Base-by-base conservation (phyloP, 92 coral and sea anemone genomes). In the Muricea muricata region DNA sequence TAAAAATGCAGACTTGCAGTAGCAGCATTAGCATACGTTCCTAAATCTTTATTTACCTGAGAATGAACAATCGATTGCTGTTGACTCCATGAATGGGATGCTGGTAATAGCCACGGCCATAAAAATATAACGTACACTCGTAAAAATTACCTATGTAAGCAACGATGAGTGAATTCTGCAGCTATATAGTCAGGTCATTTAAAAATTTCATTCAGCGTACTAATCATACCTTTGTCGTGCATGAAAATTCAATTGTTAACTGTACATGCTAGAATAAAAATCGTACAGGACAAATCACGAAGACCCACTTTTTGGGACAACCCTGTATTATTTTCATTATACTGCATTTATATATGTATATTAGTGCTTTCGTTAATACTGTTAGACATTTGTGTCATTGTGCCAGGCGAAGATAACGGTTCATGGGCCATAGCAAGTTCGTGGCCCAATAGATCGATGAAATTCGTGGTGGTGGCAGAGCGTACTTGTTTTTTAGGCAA, bases 31-130 rank as follows among this genome's bases (percentile, higher is more conserved):
- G 28, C 72, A 34, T 28, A n/a, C 72, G 34, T 34, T 34, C n/a
- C 14, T 7, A 14, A 42, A 42, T 42, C n/a, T n/a, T n/a, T n/a
- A 14, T 42, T 42, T 70, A 70, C 77, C 77, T 70, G 77, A 70
- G 77, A 70, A 14, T 37, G 48, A 70, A 70, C 20, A 25, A 39
- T 70, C 37, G 77, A 48, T 70, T 70, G 77, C 52, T 32, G 9
- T 70, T 33, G 77, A 70, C 29, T 70, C 50, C n/a, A 70, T 48
- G 48, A 70, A 33, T 70, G 77, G 77, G 77, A 20, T 70, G 4
- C 77, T 70, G 77, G 77, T 11, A 52, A 70, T 37, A 70, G 37
- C 77, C 77, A 70, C 77, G 48, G 20, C 50, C 37, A 70, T 32
- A 70, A 70, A 40, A n/a, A n/a, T n/a, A n/a, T n/a, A n/a, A n/a